These are phyloP conservation scores for Iselma pallidipennis DNA, from an alignment of 2,888 invertebrate species.

Conservation along the genomic window DNA sequence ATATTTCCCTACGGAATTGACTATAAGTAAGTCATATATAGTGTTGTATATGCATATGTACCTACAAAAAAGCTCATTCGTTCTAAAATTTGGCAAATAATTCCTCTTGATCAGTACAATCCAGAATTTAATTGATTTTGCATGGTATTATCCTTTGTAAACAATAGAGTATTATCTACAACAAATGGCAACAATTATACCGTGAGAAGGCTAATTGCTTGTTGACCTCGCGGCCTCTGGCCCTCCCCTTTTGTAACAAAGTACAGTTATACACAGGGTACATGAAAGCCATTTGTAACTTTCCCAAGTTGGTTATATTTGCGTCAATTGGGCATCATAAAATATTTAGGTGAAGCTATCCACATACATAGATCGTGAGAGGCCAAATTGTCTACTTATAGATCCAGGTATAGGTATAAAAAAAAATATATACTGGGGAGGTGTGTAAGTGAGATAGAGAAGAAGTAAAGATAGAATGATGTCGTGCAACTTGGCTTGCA, in stretches of 20 bases:
- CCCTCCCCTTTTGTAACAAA: not conserved
- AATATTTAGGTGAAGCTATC: not conserved
- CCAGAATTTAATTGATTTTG: not conserved
- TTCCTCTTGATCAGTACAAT: no score
- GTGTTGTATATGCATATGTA: not conserved
- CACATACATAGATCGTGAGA: not conserved
- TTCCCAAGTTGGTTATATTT: not conserved
- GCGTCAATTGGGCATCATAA: not conserved
- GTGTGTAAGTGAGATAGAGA: not conserved
- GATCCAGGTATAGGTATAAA: no score
- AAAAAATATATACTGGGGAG: not conserved
- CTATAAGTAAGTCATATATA: not conserved
- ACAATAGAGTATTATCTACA: not conserved
- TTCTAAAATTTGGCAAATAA: no score
- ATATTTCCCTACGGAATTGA: not conserved
- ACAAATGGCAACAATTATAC: not conserved
- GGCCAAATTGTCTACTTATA: not conserved
- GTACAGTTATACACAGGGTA: not conserved
- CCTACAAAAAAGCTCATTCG: not conserved
- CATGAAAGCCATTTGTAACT: not conserved
- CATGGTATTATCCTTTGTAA: not conserved
- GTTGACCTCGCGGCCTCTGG: conserved; percentile 2
- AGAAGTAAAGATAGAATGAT: not conserved
- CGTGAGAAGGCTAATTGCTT: conserved; percentile 3
- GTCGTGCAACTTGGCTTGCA: not conserved